These are phyloP conservation scores for Gila orcuttii DNA, from an alignment of 2,113 vertebrate species.

Conservation along the genomic window DNA sequence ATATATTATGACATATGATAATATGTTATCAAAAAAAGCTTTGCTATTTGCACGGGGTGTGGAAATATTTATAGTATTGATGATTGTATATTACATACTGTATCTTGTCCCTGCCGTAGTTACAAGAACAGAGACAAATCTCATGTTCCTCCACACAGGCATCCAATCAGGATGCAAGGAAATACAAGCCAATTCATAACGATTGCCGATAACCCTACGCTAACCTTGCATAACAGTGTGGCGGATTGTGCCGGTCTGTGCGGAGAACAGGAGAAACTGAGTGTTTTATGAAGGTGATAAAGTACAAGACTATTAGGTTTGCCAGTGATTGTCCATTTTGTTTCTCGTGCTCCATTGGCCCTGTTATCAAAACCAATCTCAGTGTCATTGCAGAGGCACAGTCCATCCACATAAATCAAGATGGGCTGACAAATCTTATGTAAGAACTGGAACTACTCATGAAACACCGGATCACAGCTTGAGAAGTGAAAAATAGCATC, in stretches of 20 bases:
- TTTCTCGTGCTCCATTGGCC: slow-evolving; percentile 56
- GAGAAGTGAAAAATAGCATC: background rate
- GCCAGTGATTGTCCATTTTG: slow-evolving; percentile 64
- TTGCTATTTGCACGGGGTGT: background rate
- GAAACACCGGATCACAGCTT: background rate
- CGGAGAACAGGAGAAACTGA: slow-evolving; percentile 49
- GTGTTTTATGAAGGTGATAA: slow-evolving; percentile 73
- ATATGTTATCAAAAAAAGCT: background rate
- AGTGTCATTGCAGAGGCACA: slow-evolving; percentile 52
- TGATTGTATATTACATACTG: background rate
- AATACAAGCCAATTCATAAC: slow-evolving; percentile 40
- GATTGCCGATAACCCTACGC: slow-evolving; percentile 46
- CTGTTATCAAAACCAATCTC: slow-evolving; percentile 65
- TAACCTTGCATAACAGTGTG: slow-evolving; percentile 56
- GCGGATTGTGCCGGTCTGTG: slow-evolving; percentile 44
- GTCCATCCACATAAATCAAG: slow-evolving; percentile 38
- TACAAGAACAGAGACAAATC: slow-evolving; percentile 17
- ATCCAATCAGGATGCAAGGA: slow-evolving; percentile 36
- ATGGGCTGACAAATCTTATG: slow-evolving; percentile 43
- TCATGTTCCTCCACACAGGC: slow-evolving; percentile 26
- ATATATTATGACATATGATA: background rate
- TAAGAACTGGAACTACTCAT: slow-evolving; percentile 27
- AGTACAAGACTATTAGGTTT: slow-evolving; percentile 59
- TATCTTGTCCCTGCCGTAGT: background rate
- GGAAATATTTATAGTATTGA: background rate